Evolutionary conservation across 2,797 vertebrate genomes (phyloP).

Genomic region (Pygocentrus nattereri): DNA sequence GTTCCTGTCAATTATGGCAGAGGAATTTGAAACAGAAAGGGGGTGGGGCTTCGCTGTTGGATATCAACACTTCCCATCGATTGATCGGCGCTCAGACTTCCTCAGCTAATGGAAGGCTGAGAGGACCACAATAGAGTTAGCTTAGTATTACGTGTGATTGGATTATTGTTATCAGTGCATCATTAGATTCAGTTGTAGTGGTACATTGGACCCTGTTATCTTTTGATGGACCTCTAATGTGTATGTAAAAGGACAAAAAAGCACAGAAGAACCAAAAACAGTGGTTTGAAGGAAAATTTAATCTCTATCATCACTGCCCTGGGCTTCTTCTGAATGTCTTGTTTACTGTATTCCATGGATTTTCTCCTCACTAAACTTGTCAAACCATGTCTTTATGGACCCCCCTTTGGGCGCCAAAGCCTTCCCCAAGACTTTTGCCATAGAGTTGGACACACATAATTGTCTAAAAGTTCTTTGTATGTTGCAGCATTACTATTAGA

Average conservation of each 20-base stretch:
- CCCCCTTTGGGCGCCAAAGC: too few relatives aligned
- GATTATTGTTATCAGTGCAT: neutral
- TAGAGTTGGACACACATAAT: too few relatives aligned
- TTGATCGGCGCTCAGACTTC: conserved; percentile 17
- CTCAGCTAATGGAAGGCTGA: conserved; percentile 16
- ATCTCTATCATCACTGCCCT: too few relatives aligned
- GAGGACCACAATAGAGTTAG: neutral
- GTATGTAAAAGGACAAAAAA: neutral
- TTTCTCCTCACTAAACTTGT: too few relatives aligned
- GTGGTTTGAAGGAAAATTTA: too few relatives aligned
- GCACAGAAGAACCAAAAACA: neutral
- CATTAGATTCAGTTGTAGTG: neutral
- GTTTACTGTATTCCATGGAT: too few relatives aligned
- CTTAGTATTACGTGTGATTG: conserved; percentile 1
- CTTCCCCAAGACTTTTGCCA: too few relatives aligned
- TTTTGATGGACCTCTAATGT: neutral
- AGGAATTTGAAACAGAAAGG: neutral
- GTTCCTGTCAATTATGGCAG: conserved; percentile 4
- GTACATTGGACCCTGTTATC: neutral
- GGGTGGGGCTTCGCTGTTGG: neutral
- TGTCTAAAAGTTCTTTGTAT: too few relatives aligned
- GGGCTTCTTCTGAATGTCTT: too few relatives aligned
- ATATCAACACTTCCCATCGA: neutral
- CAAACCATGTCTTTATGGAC: too few relatives aligned
- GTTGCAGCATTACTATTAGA: too few relatives aligned